Conservation (phyloP, 2,113 vertebrate genomes). For the Falcunculus frontatus region DNA sequence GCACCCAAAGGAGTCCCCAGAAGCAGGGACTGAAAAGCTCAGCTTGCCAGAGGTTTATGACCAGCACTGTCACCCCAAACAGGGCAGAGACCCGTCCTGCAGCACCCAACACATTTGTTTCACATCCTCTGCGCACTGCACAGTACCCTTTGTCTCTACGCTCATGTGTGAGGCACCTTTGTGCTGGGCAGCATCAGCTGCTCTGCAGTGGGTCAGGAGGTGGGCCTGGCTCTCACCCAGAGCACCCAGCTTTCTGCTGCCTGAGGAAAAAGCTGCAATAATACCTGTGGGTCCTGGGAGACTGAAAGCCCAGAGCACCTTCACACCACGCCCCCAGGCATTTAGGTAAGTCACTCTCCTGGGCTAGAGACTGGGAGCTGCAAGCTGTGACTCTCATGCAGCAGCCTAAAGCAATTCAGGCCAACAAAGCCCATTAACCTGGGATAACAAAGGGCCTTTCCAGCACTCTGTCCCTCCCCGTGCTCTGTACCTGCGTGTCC, state of each 20-base stretch:
- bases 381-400: not conserved
- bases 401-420: not conserved
- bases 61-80: not conserved
- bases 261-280: not conserved
- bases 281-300: not conserved
- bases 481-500: slow-evolving; percentile 87
- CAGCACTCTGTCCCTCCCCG: not conserved
- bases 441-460: not conserved
- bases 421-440: not conserved
- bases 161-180: not conserved
- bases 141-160: rapidly evolving
- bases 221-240: not conserved
- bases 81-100: not conserved
- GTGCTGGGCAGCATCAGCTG: not conserved
- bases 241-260: not conserved
- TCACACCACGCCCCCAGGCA: not conserved
- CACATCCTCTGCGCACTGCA: not conserved
- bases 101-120: not conserved
- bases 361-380: not conserved
- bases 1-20: rapidly evolving
- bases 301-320: not conserved
- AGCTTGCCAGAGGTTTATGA: not conserved
- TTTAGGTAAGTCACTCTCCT: not conserved
- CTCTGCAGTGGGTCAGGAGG: not conserved
- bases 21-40: not conserved